Percentiles rank a stretch among this genome's conserved stretches.
Evolutionary conservation across 2,113 vertebrate species (phyloP).

Genomic region (Dicaeum eximium): DNA sequence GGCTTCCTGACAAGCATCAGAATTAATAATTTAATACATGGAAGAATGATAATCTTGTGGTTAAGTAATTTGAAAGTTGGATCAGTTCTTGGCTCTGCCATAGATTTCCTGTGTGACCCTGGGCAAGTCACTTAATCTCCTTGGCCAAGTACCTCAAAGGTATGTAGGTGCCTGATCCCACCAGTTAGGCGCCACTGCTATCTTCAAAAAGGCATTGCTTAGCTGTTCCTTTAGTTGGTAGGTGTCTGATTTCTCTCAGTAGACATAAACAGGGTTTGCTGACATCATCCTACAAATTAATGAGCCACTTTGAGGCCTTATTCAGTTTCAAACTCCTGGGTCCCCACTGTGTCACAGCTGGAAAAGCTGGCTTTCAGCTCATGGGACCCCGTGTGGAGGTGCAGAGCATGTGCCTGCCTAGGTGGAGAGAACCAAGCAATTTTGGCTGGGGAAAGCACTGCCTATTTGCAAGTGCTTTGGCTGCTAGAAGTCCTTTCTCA

Average conservation of each 20-base stretch:
- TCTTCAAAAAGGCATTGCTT: conserved; percentile 48
- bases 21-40: conserved; percentile 56
- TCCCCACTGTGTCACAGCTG: background rate
- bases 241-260: conserved; percentile 40
- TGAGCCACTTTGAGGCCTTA: background rate
- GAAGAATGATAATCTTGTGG: conserved; percentile 50
- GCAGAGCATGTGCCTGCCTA: background rate
- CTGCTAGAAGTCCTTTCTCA: background rate
- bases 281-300: background rate
- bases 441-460: background rate
- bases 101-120: conserved; percentile 34
- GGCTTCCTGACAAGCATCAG: conserved; percentile 57
- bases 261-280: conserved; percentile 9
- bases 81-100: conserved; percentile 44
- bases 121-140: conserved; percentile 44
- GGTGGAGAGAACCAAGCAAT: background rate
- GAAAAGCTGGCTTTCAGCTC: background rate
- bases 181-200: conserved; percentile 49
- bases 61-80: conserved; percentile 46
- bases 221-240: conserved; percentile 6
- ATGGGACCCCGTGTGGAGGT: rapidly evolving
- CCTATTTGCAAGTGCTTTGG: background rate
- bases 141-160: conserved; percentile 32
- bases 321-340: background rate
- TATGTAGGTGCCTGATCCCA: conserved; percentile 44